Percentiles rank a stretch among this genome's conserved stretches.
Conservation (phyloP, 2,113 vertebrate genomes). For the Phocoena sinus region DNA sequence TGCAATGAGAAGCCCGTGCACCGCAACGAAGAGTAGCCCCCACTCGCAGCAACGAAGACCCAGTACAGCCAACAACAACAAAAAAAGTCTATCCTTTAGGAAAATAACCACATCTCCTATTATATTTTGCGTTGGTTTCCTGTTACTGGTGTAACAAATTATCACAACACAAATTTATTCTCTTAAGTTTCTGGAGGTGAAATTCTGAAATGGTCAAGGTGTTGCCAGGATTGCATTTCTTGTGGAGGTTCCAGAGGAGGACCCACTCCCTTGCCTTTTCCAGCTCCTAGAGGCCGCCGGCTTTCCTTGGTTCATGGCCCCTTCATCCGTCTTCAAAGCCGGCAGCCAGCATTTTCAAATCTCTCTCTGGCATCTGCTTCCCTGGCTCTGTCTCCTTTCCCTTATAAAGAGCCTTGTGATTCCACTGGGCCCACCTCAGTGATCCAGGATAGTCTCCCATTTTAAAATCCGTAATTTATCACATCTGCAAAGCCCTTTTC, state of each 20-base stretch:
- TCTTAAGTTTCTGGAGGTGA: not conserved
- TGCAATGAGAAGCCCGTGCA: too few relatives aligned
- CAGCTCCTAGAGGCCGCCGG: not conserved
- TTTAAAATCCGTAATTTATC: not conserved
- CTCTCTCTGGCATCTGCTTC: not conserved
- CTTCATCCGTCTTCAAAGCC: not conserved
- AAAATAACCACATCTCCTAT: not conserved
- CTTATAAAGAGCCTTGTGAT: not conserved
- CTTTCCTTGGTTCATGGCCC: not conserved
- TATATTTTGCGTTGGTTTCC: not conserved
- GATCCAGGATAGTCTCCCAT: not conserved
- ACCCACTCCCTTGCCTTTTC: not conserved
- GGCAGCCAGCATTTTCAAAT: not conserved
- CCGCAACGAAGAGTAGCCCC: too few relatives aligned
- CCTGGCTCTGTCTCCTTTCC: not conserved
- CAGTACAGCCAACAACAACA: too few relatives aligned
- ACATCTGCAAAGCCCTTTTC: not conserved
- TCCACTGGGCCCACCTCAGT: not conserved
- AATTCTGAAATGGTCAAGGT: not conserved
- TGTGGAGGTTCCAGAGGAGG: not conserved
- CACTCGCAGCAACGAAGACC: too few relatives aligned
- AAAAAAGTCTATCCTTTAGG: not conserved
- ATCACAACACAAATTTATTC: not conserved
- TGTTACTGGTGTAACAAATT: not conserved
- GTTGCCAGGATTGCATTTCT: not conserved